Conservation (phyloP, 2,888 invertebrate species). For the Tridacna crocea region DNA sequence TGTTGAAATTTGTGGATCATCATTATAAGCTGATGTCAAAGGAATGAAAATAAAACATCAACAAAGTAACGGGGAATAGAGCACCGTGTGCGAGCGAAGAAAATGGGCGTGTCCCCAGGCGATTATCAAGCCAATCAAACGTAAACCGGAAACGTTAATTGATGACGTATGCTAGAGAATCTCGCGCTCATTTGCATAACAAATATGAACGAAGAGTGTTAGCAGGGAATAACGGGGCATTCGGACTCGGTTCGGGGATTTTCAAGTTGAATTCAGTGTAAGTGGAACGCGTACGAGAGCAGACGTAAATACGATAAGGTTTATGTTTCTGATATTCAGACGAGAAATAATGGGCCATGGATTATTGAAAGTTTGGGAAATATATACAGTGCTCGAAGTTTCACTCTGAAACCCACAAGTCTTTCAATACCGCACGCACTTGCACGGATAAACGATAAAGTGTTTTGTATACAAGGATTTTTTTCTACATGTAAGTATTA, state of each 20-base stretch:
- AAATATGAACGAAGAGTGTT: conserved; percentile 24
- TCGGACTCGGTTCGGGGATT: conserved; percentile 9
- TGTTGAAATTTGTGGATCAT: neutral
- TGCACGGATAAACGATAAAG: neutral
- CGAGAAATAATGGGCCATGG: neutral
- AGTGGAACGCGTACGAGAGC: conserved; percentile 8
- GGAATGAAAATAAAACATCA: neutral
- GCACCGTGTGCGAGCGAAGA: conserved; percentile 22
- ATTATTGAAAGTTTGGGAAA: neutral
- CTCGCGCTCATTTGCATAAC: conserved; percentile 57
- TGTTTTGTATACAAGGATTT: neutral
- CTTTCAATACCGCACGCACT: conserved; percentile 10
- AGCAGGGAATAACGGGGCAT: neutral
- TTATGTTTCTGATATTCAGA: neutral
- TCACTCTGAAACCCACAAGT: neutral
- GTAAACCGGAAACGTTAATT: conserved; percentile 24
- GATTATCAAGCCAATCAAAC: conserved; percentile 37
- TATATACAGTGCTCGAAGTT: conserved; percentile 8
- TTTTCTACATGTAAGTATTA: neutral
- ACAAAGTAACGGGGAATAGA: neutral
- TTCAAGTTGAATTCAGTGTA: neutral
- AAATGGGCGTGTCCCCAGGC: conserved; percentile 35
- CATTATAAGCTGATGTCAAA: too few relatives aligned
- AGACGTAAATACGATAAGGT: neutral
- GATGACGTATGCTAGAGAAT: conserved; percentile 49